phyloP scores from a whole-genome alignment of 2,888 invertebrate species.

The Hirudinaria manillensis region DNA sequence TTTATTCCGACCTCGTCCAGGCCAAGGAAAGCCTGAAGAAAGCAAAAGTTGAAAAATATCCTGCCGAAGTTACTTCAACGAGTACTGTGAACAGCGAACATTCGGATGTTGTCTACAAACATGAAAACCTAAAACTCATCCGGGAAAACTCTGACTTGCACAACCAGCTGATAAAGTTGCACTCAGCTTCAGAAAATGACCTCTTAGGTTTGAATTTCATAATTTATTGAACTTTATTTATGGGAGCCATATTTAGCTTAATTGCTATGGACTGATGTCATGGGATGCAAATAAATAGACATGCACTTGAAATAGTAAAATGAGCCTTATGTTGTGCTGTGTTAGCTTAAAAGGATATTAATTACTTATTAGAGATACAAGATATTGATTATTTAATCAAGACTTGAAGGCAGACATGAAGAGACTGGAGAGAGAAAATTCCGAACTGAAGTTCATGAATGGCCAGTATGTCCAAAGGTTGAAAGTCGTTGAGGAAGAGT shows the following conservation, averaged over 20 bases:
- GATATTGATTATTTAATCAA: too few relatives aligned
- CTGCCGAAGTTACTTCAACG: not conserved
- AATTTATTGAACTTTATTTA: not conserved
- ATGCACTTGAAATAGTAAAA: not conserved
- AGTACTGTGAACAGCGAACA: constrained; percentile 13
- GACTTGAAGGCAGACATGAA: constrained; percentile 50
- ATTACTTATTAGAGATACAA: too few relatives aligned
- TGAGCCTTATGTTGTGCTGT: too few relatives aligned
- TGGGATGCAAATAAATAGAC: not conserved
- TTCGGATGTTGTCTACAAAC: constrained; percentile 50
- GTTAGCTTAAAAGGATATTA: too few relatives aligned
- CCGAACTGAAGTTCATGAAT: constrained; percentile 62
- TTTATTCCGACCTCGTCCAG: constrained; percentile 75
- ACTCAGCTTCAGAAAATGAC: constrained; percentile 48
- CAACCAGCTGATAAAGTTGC: constrained; percentile 49
- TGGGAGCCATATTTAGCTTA: not conserved
- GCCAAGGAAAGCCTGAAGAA: constrained; percentile 81
- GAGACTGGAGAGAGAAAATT: constrained; percentile 56
- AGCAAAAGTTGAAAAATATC: constrained; percentile 53
- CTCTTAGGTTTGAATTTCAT: constrained; percentile 45
- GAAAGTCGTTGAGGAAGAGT: constrained; percentile 63
- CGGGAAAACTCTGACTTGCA: constrained; percentile 54
- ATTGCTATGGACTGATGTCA: not conserved
- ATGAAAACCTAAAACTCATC: constrained; percentile 54
- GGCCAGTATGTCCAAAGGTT: constrained; percentile 60